phyloP scores from a whole-genome alignment of 2,888 invertebrate species.

The Heliothis peltigera region DNA sequence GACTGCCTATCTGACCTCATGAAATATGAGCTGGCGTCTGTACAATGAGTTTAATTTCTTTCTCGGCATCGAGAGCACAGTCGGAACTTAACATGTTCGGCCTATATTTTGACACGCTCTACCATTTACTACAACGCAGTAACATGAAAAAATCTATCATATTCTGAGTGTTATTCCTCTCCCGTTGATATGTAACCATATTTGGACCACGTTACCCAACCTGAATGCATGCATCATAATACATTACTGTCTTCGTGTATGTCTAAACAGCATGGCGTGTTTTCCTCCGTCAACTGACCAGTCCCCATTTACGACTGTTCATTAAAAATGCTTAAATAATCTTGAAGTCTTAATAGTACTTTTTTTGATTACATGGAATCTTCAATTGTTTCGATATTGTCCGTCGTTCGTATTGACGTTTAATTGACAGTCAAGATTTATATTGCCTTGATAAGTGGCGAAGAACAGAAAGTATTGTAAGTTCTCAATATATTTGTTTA shows the following conservation, averaged over 20 bases:
- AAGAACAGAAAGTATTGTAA: background rate
- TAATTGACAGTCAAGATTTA: conserved; percentile 43
- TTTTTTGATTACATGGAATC: conserved; percentile 42
- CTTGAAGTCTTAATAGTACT: conserved; percentile 34
- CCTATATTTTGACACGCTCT: background rate
- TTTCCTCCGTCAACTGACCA: conserved; percentile 39
- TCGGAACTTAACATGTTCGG: no score
- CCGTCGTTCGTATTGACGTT: conserved; percentile 17
- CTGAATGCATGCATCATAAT: conserved; percentile 69
- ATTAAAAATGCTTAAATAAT: conserved; percentile 55
- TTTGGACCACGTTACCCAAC: conserved; percentile 65
- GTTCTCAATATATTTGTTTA: background rate
- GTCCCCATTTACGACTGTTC: conserved; percentile 42
- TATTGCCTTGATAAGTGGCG: conserved; percentile 10
- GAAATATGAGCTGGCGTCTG: no score
- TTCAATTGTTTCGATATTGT: conserved; percentile 30
- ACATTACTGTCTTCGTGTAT: conserved; percentile 53
- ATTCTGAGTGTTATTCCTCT: conserved; percentile 4
- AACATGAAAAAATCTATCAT: conserved; percentile 8
- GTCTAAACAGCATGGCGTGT: conserved; percentile 51
- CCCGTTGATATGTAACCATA: conserved; percentile 59
- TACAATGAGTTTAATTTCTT: no score
- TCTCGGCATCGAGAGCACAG: no score
- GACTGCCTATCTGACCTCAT: no score
- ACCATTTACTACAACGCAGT: background rate